A percentile compares a stretch with the other conserved stretches of the same genome.
phyloP scores from a whole-genome alignment of 1,140 invertebrate genomes.

The Drosophila elegans region DNA sequence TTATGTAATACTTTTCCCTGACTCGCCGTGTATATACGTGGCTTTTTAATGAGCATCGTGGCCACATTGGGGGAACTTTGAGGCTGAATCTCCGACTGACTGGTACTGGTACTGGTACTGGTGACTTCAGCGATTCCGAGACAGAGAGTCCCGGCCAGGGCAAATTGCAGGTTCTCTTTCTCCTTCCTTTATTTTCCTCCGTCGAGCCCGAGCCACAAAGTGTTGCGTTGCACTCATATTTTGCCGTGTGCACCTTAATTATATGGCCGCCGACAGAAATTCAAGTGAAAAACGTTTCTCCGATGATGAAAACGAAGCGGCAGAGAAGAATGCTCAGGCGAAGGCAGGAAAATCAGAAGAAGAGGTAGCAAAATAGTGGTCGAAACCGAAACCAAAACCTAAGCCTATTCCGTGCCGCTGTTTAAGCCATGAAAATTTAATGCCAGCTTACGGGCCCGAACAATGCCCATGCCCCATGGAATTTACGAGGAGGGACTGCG shows the following conservation, averaged over 20 bases:
- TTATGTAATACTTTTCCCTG: slow-evolving; percentile 31
- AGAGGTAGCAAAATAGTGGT: slow-evolving; percentile 18
- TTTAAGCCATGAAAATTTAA: slow-evolving; percentile 81
- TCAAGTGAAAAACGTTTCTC: slow-evolving; percentile 72
- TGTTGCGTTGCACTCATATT: slow-evolving; percentile 78
- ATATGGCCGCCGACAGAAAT: slow-evolving; percentile 80
- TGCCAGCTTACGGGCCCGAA: slow-evolving; percentile 67
- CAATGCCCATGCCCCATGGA: slow-evolving; percentile 60
- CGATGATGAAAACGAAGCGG: slow-evolving; percentile 43
- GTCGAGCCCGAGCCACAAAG: slow-evolving; percentile 45
- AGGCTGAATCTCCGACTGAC: slow-evolving; percentile 30
- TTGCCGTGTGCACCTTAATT: slow-evolving; percentile 81
- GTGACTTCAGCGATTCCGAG: slow-evolving; percentile 23
- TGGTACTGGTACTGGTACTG: not conserved
- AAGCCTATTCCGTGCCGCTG: slow-evolving; percentile 80
- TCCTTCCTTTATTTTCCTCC: not conserved
- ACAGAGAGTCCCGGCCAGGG: slow-evolving; percentile 46
- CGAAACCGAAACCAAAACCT: slow-evolving; percentile 55
- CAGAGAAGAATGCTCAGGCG: not conserved
- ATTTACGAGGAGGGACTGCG: slow-evolving; percentile 29
- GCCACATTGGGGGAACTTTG: slow-evolving; percentile 45
- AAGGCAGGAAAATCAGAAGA: slow-evolving; percentile 14
- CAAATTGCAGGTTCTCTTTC: slow-evolving; percentile 73
- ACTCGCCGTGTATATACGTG: slow-evolving; percentile 30
- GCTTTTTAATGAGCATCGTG: slow-evolving; percentile 77